phyloP scores from a whole-genome alignment of 1,140 invertebrate genomes.

The Drosophila simulans region DNA sequence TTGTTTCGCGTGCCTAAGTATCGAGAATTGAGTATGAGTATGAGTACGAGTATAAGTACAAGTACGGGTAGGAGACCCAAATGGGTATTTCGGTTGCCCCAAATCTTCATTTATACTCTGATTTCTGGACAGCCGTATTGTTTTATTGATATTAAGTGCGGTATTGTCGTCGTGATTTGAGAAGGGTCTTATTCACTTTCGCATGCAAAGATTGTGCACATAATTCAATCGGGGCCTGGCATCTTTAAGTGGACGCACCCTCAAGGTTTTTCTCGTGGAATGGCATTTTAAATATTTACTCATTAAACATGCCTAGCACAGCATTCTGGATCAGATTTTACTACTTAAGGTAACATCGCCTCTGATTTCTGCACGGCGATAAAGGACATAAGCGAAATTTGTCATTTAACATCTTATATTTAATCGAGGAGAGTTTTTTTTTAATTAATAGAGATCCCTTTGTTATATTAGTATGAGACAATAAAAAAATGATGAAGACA shows the following conservation, averaged over 20 bases:
- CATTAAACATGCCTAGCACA: conserved; percentile 5
- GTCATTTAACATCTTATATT: background rate
- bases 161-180: background rate
- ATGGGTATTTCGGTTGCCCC: background rate
- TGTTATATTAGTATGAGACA: too few species aligned
- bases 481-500: too few species aligned
- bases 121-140: conserved; percentile 18
- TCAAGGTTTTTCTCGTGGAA: background rate
- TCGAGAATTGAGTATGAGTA: background rate
- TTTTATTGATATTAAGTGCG: conserved; percentile 47
- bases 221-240: background rate
- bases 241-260: background rate
- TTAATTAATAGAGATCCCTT: too few species aligned
- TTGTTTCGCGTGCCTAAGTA: conserved; percentile 13
- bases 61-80: background rate
- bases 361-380: background rate
- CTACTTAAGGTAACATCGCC: background rate
- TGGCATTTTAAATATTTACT: conserved; percentile 32
- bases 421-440: too few species aligned
- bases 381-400: background rate
- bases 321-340: background rate
- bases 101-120: conserved; percentile 8
- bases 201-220: conserved; percentile 51
- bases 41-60: background rate
- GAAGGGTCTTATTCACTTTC: background rate